Conservation (phyloP, 2,797 vertebrate species). For the Sandelia bainsii region DNA sequence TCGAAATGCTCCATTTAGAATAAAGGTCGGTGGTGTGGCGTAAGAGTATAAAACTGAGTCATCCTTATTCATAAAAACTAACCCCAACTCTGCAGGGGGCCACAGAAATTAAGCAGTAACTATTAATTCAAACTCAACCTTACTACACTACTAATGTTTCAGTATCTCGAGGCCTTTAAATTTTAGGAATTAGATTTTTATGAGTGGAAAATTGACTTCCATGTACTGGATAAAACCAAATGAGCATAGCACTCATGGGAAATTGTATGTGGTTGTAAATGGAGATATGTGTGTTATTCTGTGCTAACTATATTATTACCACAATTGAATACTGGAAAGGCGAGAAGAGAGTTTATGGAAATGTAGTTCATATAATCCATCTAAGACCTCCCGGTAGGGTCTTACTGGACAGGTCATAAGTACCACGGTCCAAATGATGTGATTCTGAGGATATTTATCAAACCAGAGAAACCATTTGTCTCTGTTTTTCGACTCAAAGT, state of each 20-base stretch:
- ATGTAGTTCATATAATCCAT: constrained; percentile 11
- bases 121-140: too few relatives aligned
- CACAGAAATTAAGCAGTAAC: background rate
- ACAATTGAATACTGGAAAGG: constrained; percentile 21
- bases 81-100: background rate
- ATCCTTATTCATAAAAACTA: background rate
- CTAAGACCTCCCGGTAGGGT: constrained; percentile 19
- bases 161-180: background rate
- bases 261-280: constrained; percentile 22
- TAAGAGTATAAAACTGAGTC: background rate
- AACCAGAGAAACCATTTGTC: background rate
- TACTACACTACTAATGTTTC: too few relatives aligned
- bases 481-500: too few relatives aligned
- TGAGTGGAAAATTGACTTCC: constrained; percentile 4
- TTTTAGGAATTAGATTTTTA: too few relatives aligned
- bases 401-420: constrained; percentile 10
- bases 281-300: constrained; percentile 18
- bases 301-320: constrained; percentile 8
- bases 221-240: constrained; percentile 5
- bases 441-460: constrained; percentile 35
- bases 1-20: background rate
- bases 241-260: background rate
- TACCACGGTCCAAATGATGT: constrained; percentile 17
- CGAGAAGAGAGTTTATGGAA: background rate
- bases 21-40: too few relatives aligned